A percentile compares a stretch with the other conserved stretches of the same genome.
Conservation (phyloP, 2,888 invertebrate genomes). For the Acrobasis repandana region DNA sequence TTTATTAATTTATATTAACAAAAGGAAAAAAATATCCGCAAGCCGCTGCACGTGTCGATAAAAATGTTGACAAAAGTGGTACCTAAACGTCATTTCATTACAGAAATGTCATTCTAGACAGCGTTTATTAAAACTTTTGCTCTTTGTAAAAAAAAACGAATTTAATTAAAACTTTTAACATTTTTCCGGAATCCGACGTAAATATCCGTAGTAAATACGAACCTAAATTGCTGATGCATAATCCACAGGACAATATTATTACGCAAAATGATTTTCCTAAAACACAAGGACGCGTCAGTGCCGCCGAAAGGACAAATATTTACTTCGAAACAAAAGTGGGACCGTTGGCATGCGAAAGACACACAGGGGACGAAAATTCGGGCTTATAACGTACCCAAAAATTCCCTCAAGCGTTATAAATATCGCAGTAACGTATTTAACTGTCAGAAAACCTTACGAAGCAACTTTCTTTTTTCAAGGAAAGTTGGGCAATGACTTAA, state of each 20-base stretch:
- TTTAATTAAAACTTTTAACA: neutral
- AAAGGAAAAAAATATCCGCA: too few species aligned
- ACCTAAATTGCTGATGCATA: constrained; percentile 16
- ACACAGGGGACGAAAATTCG: constrained; percentile 62
- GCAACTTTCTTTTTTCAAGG: constrained; percentile 26
- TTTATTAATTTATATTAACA: too few species aligned
- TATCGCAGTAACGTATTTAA: constrained; percentile 47
- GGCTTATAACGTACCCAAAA: constrained; percentile 50
- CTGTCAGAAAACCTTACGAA: constrained; percentile 23
- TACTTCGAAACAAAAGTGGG: constrained; percentile 48
- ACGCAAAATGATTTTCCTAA: constrained; percentile 14
- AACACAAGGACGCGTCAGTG: constrained; percentile 21
- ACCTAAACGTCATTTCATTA: too few species aligned
- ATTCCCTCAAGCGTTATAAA: constrained; percentile 67
- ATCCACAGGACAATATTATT: constrained; percentile 11
- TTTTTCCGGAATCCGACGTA: neutral
- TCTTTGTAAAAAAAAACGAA: too few species aligned
- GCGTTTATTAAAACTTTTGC: too few species aligned
- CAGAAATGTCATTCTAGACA: too few species aligned
- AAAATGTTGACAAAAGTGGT: too few species aligned
- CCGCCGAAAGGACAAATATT: constrained; percentile 41
- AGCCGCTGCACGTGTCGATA: too few species aligned
- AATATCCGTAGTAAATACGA: neutral
- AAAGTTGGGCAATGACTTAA: constrained; percentile 33
- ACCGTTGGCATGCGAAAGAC: constrained; percentile 49